Percentiles rank a stretch among this genome's conserved stretches.
Conservation (phyloP, 1,140 invertebrate genomes). For the Tribolium castaneum region DNA sequence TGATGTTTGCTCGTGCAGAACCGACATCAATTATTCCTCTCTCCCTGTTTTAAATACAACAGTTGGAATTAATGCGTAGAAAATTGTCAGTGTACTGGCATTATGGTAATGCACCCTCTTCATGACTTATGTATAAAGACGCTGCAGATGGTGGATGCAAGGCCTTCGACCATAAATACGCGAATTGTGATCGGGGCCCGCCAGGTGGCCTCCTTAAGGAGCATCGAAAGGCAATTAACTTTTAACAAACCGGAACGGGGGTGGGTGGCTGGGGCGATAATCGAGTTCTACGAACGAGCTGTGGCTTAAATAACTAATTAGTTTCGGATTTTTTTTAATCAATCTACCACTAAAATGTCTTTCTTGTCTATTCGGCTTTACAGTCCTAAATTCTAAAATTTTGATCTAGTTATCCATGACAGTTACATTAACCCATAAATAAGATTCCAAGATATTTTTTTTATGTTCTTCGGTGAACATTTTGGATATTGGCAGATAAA, state of each 20-base stretch:
- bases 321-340: background rate
- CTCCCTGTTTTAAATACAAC: conserved; percentile 28
- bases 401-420: too few species aligned
- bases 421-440: too few species aligned
- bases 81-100: conserved; percentile 26
- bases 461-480: too few species aligned
- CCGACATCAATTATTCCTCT: conserved; percentile 17
- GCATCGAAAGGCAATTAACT: background rate
- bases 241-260: background rate
- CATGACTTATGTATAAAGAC: conserved; percentile 29
- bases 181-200: background rate
- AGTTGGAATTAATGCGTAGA: conserved; percentile 26
- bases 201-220: background rate
- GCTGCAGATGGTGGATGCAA: background rate
- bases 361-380: too few species aligned
- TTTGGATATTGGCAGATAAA: too few species aligned
- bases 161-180: background rate
- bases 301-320: background rate
- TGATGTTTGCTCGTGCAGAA: conserved; percentile 29
- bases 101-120: conserved; percentile 32
- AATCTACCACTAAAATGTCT: too few species aligned
- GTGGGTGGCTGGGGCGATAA: too few species aligned
- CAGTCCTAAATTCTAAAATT: too few species aligned
- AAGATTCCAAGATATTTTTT: too few species aligned
- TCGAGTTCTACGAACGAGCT: background rate